Percentiles rank a stretch among this genome's conserved stretches.
These are phyloP conservation scores for Adelphocoris suturalis DNA, from an alignment of 2,888 invertebrate genomes.

Conservation along the genomic window DNA sequence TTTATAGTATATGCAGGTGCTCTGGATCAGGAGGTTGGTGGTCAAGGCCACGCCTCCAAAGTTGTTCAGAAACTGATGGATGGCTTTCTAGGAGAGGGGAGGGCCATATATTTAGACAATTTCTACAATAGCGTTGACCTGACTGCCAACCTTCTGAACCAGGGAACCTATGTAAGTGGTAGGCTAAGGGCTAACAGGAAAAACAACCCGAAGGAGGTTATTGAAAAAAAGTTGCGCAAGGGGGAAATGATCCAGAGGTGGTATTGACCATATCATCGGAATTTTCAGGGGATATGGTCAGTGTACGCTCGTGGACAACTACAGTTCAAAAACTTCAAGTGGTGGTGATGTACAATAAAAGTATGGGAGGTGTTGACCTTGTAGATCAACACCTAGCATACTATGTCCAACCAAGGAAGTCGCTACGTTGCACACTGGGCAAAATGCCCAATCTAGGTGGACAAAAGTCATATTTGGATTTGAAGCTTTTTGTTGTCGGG, in stretches of 20 bases:
- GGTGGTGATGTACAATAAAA: constrained; percentile 68
- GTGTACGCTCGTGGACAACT: neutral
- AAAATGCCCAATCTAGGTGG: too few relatives aligned
- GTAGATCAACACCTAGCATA: constrained; percentile 69
- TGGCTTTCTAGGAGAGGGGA: constrained; percentile 51
- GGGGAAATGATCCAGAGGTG: constrained; percentile 57
- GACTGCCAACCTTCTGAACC: constrained; percentile 37
- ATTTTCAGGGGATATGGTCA: constrained; percentile 48
- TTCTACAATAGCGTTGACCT: constrained; percentile 70
- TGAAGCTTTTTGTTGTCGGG: too few relatives aligned
- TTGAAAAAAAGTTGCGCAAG: constrained; percentile 55
- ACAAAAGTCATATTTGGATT: too few relatives aligned
- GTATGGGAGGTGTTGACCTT: constrained; percentile 69
- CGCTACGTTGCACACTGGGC: constrained; percentile 67
- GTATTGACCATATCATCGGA: constrained; percentile 52
- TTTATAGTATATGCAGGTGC: constrained; percentile 76
- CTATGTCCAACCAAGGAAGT: constrained; percentile 35
- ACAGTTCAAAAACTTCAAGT: neutral
- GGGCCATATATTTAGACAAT: constrained; percentile 64
- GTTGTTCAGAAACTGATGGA: constrained; percentile 59
- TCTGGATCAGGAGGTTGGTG: constrained; percentile 75
- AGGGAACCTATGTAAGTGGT: constrained; percentile 68
- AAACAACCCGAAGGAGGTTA: constrained; percentile 62
- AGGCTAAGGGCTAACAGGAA: constrained; percentile 56
- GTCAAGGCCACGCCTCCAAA: constrained; percentile 52